Evolutionary conservation across 2,797 vertebrate genomes (phyloP), one percentile per base, ranked within the genome.

Genomic region (Lateolabrax maculatus): DNA sequence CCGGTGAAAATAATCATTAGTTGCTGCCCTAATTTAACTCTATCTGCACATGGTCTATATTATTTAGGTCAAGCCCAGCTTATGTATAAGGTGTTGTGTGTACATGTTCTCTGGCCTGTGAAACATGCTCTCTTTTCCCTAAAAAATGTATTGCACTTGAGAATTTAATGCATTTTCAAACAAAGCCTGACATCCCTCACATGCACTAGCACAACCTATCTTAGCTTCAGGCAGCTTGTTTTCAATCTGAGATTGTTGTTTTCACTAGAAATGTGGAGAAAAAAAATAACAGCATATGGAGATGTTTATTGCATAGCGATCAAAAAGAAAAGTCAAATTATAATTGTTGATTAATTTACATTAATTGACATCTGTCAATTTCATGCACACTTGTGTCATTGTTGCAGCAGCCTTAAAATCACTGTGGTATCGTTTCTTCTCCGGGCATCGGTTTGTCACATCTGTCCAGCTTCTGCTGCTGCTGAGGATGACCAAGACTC

Each of bases 131-230:
- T 34, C 37, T 57, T 52, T 58, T 55, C 19, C 73, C 29, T 57
- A 19, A 46, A 79, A 83, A 46, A 85, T 58, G 21, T 57, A 41
- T 27, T 25, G 41, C 37, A 29, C 46, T 73, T 51, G 36, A 69
- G 56, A 64, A 69, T 69, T 69, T 46, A 69, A 75, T 62, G 12
- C 25, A 51, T 68, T 79, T 75, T 79, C 52, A 79, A 79, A 69
- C 65, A 51, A 79, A 82, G 49, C 57, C 60, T 60, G 55, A 73
- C 75, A 67, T 71, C 74, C 36, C 11, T 56, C 46, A 61, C 57
- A 60, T n/a, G 29, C 53, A 27, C 49, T 18, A 43, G 56, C 44
- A 6, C 52, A 29, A 18, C 10, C 1, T 63, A 25, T 44, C 58
- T 13, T 31, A 39, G 48, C 57, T 44, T 29, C n/a, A 37, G 48